A percentile compares a stretch with the other conserved stretches of the same genome.
Evolutionary conservation across 2,888 invertebrate species (phyloP).

Genomic region (Leptogaster cylindrica): DNA sequence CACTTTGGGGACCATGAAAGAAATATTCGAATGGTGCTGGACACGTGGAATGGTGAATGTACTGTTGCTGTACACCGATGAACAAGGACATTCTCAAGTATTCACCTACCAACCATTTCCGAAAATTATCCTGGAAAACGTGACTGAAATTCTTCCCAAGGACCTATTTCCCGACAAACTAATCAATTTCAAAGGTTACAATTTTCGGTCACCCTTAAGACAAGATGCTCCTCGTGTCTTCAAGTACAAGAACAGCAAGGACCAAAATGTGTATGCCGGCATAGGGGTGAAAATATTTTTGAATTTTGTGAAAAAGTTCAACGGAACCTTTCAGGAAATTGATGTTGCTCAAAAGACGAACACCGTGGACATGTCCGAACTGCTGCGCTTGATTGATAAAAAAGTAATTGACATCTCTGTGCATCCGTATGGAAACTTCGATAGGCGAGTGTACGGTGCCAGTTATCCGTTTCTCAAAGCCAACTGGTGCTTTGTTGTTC

Average conservation of each 20-base stretch:
- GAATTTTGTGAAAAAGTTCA: constrained; percentile 17
- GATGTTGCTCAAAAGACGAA: not conserved
- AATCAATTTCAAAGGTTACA: constrained; percentile 28
- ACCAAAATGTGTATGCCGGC: not conserved
- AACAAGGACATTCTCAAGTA: not conserved
- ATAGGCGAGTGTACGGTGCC: constrained; percentile 5
- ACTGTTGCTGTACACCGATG: not conserved
- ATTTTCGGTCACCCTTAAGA: constrained; percentile 37
- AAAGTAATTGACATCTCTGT: constrained; percentile 24
- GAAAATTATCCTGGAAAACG: constrained; percentile 1
- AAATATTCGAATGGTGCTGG: constrained; percentile 33
- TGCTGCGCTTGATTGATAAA: not conserved
- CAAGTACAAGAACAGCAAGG: constrained; percentile 2
- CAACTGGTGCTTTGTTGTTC: constrained; percentile 32
- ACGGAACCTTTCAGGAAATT: constrained; percentile 20
- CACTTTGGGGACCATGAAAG: not conserved
- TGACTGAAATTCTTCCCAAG: not conserved
- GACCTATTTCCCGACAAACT: constrained; percentile 15
- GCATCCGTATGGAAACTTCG: constrained; percentile 36
- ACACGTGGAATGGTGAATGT: constrained; percentile 30
- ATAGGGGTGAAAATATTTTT: constrained; percentile 20
- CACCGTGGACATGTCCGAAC: constrained; percentile 5
- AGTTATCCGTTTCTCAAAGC: constrained; percentile 18
- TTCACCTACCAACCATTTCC: constrained; percentile 40
- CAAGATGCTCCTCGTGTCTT: constrained; percentile 39